Base-by-base conservation (phyloP, 2,888 invertebrate genomes). In the Autographa pulchrina region DNA sequence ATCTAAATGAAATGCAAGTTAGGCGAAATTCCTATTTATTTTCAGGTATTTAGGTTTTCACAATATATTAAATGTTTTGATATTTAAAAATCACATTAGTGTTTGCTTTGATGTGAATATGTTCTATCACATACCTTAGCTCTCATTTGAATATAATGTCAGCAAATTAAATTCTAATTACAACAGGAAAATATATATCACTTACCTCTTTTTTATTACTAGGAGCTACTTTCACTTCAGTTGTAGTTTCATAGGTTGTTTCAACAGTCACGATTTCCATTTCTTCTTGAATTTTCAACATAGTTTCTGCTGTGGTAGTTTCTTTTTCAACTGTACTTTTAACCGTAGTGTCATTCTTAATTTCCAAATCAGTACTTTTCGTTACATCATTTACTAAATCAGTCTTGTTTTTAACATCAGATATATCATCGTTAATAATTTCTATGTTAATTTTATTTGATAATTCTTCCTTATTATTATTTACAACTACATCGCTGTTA, bases 401-500 rank as follows among this genome's bases (percentile, higher is more conserved):
- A 56, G 54, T 56, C 54, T 56, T 25, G 2, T 56, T 56, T 11
- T 56, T 56, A 20, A 25, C 54, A 56, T 56, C 25, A 56, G 54
- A 25, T 56, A 20, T 3, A 25, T 31, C 59, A 32, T 62, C 62
- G 62, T 67, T 32, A 1, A 62, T 4, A 16, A 18, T 73, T 0
- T 25, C 48, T 20, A 67, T 56, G 66, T 70, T 25, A 48, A 38
- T 54, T 63, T 68, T 58, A 38, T 66, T 52, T 32, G 2, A 25
- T 61, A 31, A n/a, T 13, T 38, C 62, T 65, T 72, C 70, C 48
- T 65, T 70, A 11, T 68, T 71, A n/a, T 75, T 71, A 14, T 74
- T 70, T 3, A 63, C 72, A 69, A 75, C 80, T 56, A 88, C 86
- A 63, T 88, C 86, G 64, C 87, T 91, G 41, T 82, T 89, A n/a